Evolutionary conservation across 2,888 invertebrate genomes (phyloP), one percentile per base, ranked within the genome.

Genomic region (Autographa gamma): DNA sequence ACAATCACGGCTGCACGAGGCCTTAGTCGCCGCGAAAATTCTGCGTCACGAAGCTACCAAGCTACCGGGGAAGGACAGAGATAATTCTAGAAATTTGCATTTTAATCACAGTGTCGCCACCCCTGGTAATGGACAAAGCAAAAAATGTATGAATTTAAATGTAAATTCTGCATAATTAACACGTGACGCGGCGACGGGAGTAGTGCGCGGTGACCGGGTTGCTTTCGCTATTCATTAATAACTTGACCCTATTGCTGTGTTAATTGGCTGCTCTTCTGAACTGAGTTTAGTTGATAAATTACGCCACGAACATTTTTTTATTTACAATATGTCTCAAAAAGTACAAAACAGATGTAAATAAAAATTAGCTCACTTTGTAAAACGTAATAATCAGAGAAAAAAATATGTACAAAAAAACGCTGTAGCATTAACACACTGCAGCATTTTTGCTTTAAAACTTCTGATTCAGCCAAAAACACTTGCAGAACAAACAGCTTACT

Each of bases 131-230:
- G 77, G 72, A 74, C 63, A 69, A 66, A 78, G 75, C 77, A 77
- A 82, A 84, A 86, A 85, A 83, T 68, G 48, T 80, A 83, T 88
- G 80, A 86, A 86, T 86, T 84, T 84, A 74, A 82, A 86, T 83
- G 73, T 69, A 69, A 66, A 79, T 74, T 84, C 81, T 82, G 81
- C 81, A 81, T 85, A 84, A 81, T 79, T 69, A 38, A 64, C 63
- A 69, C 66, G 25, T 64, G 59, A 68, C 61, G 25, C 63, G 60
- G 41, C 19, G 52, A 54, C 19, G 1, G 52, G 54, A 52, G 62
- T n/a, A 43, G 61, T 19, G 48, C 25, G 60, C 52, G 52, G 25
- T 58, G 16, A 38, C 59, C n/a, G 31, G 7, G 48, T n/a, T 48
- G n/a, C 48, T 48, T 16, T 8, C 8, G n/a, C 48, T n/a, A 7